A percentile compares a stretch with the other conserved stretches of the same genome.
These are phyloP conservation scores for Chrysotoxum bicinctum DNA, from an alignment of 2,888 invertebrate species.

Conservation along the genomic window DNA sequence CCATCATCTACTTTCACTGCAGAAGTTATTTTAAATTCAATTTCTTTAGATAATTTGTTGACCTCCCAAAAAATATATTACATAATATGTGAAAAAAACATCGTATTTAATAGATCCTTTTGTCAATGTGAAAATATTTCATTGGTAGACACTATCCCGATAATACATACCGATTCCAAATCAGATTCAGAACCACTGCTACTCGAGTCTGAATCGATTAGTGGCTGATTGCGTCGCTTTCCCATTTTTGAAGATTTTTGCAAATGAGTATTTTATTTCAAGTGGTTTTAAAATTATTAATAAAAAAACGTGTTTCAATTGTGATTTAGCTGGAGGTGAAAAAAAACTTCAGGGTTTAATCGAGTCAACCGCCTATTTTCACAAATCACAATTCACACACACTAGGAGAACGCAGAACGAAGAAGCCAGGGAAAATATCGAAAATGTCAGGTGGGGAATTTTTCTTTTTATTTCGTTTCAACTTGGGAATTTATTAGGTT, in stretches of 20 bases:
- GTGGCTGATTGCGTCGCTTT: constrained; percentile 91
- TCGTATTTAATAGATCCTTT: not conserved
- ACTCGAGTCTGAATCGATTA: constrained; percentile 92
- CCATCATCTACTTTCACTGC: not conserved
- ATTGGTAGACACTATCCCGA: constrained; percentile 2
- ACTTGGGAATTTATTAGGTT: not conserved
- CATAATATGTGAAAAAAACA: constrained; percentile 30
- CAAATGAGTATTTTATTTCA: not conserved
- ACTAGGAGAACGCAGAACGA: constrained; percentile 4
- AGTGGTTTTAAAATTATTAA: not conserved
- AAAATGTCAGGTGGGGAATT: constrained; percentile 56
- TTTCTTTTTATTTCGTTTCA: constrained; percentile 17
- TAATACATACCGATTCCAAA: constrained; percentile 89
- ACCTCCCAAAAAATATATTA: constrained; percentile 14
- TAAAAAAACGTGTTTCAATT: not conserved
- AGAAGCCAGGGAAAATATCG: constrained; percentile 51
- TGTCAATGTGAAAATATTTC: not conserved
- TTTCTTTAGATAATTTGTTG: not conserved
- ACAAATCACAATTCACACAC: constrained; percentile 38
- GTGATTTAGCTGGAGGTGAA: not conserved
- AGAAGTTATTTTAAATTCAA: not conserved
- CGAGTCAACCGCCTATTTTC: constrained; percentile 44
- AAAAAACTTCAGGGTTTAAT: not conserved
- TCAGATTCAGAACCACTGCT: constrained; percentile 90
- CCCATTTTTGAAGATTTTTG: constrained; percentile 84